Conservation (phyloP, 2,113 vertebrate genomes). For the Pangasianodon hypophthalmus region DNA sequence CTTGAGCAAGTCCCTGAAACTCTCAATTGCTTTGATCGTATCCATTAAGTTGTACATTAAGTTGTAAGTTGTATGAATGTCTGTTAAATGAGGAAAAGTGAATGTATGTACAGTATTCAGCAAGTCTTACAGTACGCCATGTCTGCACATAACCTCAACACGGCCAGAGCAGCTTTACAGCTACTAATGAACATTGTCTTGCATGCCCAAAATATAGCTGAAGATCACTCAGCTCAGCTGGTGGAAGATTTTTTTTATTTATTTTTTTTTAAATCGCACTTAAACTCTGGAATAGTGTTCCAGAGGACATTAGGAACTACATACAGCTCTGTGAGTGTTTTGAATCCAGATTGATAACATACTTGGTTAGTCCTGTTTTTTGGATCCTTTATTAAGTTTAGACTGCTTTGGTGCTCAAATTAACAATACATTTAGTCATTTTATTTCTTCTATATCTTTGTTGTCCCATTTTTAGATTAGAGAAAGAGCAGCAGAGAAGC, state of each 20-base stretch:
- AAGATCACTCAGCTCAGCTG: neutral
- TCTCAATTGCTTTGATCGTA: neutral
- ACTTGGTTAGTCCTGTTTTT: neutral
- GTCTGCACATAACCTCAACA: neutral
- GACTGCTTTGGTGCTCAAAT: neutral
- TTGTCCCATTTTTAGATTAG: neutral
- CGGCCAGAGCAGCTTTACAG: neutral
- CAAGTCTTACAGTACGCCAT: neutral
- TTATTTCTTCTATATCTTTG: neutral
- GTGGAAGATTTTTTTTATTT: neutral
- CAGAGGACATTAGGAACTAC: neutral
- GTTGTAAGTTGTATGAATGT: too few relatives aligned
- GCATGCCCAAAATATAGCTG: neutral
- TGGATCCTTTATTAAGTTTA: neutral
- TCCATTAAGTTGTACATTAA: neutral
- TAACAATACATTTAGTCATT: neutral
- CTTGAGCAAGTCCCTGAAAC: neutral
- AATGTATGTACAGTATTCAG: neutral
- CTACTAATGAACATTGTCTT: neutral
- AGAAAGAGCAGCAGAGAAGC: neutral
- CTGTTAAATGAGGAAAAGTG: neutral
- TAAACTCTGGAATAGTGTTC: neutral
- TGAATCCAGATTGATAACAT: too few relatives aligned
- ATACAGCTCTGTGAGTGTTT: neutral
- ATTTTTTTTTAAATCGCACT: neutral